Evolutionary conservation across 2,113 vertebrate species (phyloP), one percentile per base, ranked within the genome.

Genomic region (Nematolebias whitei): DNA sequence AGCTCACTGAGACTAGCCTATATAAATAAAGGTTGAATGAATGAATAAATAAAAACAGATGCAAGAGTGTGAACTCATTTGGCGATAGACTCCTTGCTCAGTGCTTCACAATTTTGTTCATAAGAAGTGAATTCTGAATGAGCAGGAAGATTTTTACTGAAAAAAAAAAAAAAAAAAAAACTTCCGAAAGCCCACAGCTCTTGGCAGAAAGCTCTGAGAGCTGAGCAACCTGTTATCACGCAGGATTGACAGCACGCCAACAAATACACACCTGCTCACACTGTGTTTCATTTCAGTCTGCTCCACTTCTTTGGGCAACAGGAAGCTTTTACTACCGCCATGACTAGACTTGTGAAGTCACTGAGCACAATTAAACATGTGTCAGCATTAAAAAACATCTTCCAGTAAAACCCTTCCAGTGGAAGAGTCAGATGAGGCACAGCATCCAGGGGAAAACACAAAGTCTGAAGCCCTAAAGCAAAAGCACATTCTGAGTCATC

Each of bases 271-370:
- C 59, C 66, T 41, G 49, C 26, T 59, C 44, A 73, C 63, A 49
- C 58, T 54, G 52, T 39, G 32, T 49, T 60, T 60, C 53, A 57
- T 63, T 52, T 35, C 26, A 50, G 44, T 66, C 43, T 74, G 40
- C 57, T 50, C n/a, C 35, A 52, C 56, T 58, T 63, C 56, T 73
- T 44, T 2, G 26, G 62, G 65, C 66, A 70, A 54, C 40, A 11
- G 2, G 18, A 26, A 14, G 38, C 23, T 62, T 69, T 69, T 79
- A 71, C 38, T 32, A 9, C 41, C 43, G 23, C 51, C 55, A 51
- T 61, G 20, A 50, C 10, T 19, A 29, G 50, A 70, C 52, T 74
- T 68, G 63, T 58, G 49, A 76, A 76, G 55, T 69, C 68, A 63
- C 69, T 77, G 57, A 59, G n/a, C 62, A 50, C 19, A 29, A 35